A percentile compares a stretch with the other conserved stretches of the same genome.
phyloP scores from a whole-genome alignment of 1,140 invertebrate genomes.

The Drosophila pseudoananassae region DNA sequence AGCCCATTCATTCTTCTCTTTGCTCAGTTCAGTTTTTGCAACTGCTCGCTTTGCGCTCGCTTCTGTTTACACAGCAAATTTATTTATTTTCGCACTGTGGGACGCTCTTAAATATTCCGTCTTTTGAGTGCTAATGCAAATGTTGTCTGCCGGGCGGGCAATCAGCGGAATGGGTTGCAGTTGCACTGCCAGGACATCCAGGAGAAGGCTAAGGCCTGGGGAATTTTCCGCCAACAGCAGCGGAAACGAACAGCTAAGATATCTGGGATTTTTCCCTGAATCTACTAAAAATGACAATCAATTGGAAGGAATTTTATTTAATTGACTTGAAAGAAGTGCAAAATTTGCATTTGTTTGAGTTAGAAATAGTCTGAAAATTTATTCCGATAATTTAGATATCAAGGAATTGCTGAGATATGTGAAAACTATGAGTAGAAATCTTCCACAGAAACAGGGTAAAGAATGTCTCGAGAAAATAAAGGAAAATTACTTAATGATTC shows the following conservation, averaged over 20 bases:
- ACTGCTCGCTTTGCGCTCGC: conserved; percentile 43
- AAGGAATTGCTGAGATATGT: too few relatives aligned
- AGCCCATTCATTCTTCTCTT: conserved; percentile 42
- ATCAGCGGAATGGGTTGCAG: conserved; percentile 19
- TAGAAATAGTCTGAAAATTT: too few relatives aligned
- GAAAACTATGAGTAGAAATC: too few relatives aligned
- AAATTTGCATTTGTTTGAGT: not conserved
- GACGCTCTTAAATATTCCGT: conserved; percentile 78
- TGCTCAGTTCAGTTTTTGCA: conserved; percentile 19
- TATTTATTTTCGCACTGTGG: conserved; percentile 77
- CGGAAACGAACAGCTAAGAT: conserved; percentile 16
- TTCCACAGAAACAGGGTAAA: too few relatives aligned
- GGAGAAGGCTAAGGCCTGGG: not conserved
- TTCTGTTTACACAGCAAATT: conserved; percentile 79
- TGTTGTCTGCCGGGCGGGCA: conserved; percentile 54
- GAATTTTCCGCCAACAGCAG: not conserved
- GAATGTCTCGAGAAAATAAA: too few relatives aligned
- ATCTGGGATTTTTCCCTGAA: not conserved
- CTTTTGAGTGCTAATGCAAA: conserved; percentile 75
- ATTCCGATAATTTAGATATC: too few relatives aligned
- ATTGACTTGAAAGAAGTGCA: conserved; percentile 18
- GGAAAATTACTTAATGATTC: too few relatives aligned
- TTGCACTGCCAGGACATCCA: too few relatives aligned
- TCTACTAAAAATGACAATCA: conserved; percentile 9
- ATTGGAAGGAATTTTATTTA: conserved; percentile 5